These are phyloP conservation scores for Brachyistius frenatus DNA, from an alignment of 2,113 vertebrate species.

Conservation along the genomic window DNA sequence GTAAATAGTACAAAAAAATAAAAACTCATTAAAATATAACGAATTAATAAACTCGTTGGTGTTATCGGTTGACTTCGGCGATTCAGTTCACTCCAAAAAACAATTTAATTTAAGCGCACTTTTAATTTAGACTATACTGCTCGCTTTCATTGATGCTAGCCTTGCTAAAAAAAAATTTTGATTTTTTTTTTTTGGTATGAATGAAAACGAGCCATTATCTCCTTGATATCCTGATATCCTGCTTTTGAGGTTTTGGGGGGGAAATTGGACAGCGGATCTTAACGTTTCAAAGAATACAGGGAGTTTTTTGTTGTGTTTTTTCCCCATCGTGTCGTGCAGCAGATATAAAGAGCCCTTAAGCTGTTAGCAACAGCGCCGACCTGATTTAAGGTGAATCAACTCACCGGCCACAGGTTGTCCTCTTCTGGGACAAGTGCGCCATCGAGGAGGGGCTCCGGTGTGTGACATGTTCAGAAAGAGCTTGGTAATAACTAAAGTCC, in stretches of 20 bases:
- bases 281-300: neutral
- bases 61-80: neutral
- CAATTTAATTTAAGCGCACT: neutral
- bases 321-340: too few relatives aligned
- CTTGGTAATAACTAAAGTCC: slow-evolving; percentile 3
- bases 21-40: rapidly evolving
- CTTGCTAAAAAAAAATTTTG: too few relatives aligned
- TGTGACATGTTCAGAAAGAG: slow-evolving; percentile 85
- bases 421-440: slow-evolving; percentile 94
- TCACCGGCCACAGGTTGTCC: slow-evolving; percentile 96
- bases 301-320: neutral
- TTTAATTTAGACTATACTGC: neutral
- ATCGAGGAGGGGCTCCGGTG: slow-evolving; percentile 93
- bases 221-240: too few relatives aligned
- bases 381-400: neutral
- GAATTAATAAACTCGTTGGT: rapidly evolving
- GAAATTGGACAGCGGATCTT: too few relatives aligned
- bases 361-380: neutral
- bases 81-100: neutral
- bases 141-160: neutral
- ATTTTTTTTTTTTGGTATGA: too few relatives aligned
- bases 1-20: neutral
- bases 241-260: neutral
- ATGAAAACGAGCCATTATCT: too few relatives aligned
- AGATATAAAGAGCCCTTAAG: neutral